A percentile compares a stretch with the other conserved stretches of the same genome.
phyloP scores from a whole-genome alignment of 2,797 vertebrate species.

The Galago senegalensis region DNA sequence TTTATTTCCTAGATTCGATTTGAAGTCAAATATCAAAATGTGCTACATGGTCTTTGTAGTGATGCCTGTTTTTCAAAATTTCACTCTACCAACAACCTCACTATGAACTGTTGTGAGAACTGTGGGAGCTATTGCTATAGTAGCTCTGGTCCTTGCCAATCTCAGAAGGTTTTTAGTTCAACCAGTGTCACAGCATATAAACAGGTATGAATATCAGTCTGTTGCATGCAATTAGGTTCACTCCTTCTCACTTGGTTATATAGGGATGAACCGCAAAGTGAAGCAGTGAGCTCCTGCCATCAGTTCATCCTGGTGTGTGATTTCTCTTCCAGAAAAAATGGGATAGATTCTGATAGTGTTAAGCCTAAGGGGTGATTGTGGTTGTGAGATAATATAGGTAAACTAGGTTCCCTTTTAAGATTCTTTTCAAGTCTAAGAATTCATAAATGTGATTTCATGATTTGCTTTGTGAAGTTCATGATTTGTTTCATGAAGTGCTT shows the following conservation, averaged over 20 bases:
- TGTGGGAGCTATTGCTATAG: conserved; percentile 94
- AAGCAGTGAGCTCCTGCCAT: neutral
- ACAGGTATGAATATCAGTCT: conserved; percentile 89
- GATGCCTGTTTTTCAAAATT: conserved; percentile 96
- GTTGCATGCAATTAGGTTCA: neutral
- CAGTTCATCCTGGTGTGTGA: neutral
- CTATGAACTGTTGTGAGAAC: conserved; percentile 94
- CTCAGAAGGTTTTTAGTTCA: conserved; percentile 94
- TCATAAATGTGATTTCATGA: conserved; percentile 40
- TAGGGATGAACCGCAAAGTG: neutral
- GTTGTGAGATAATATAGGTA: neutral
- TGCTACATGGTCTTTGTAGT: conserved; percentile 95
- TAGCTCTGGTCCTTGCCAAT: conserved; percentile 91
- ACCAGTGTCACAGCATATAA: conserved; percentile 93
- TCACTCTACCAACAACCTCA: conserved; percentile 93
- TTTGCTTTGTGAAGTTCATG: conserved; percentile 24
- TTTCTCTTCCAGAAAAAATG: conserved; percentile 28
- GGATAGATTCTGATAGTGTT: neutral
- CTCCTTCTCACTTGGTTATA: neutral
- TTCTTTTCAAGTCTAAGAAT: neutral
- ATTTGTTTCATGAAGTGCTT: conserved; percentile 40
- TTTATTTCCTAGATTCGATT: conserved; percentile 93
- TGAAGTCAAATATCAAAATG: conserved; percentile 95
- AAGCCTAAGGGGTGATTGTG: neutral
- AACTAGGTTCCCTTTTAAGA: neutral